Conservation (phyloP, 1,140 invertebrate species). For the Pemphigus obesinymphae region DNA sequence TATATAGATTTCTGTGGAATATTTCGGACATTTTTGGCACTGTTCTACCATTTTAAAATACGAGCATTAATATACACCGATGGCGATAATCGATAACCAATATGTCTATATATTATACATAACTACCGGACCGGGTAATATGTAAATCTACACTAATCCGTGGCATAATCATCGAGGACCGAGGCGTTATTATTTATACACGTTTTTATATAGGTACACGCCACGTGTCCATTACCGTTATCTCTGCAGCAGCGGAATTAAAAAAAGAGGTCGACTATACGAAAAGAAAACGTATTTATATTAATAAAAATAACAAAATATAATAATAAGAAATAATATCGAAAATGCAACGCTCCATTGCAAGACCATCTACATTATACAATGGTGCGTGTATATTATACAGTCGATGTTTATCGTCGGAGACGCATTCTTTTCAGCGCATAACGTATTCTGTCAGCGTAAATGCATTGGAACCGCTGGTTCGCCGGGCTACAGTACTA, state of each 20-base stretch:
- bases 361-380: background rate
- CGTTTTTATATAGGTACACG: too few relatives aligned
- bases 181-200: background rate
- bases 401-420: background rate
- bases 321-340: background rate
- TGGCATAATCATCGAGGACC: background rate
- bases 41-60: too few relatives aligned
- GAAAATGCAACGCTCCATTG: background rate
- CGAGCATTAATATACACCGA: too few relatives aligned
- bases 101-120: background rate
- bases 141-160: background rate
- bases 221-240: background rate
- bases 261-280: too few relatives aligned
- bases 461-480: background rate
- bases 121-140: background rate
- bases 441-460: slow-evolving; percentile 23
- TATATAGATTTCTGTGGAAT: too few relatives aligned
- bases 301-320: background rate
- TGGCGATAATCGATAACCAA: too few relatives aligned
- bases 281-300: background rate
- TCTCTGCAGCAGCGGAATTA: background rate
- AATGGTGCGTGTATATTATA: background rate
- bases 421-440: background rate
- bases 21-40: too few relatives aligned
- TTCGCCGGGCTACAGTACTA: background rate